These are phyloP conservation scores for Caerostris extrusa DNA, from an alignment of 1,140 invertebrate species.

Conservation along the genomic window DNA sequence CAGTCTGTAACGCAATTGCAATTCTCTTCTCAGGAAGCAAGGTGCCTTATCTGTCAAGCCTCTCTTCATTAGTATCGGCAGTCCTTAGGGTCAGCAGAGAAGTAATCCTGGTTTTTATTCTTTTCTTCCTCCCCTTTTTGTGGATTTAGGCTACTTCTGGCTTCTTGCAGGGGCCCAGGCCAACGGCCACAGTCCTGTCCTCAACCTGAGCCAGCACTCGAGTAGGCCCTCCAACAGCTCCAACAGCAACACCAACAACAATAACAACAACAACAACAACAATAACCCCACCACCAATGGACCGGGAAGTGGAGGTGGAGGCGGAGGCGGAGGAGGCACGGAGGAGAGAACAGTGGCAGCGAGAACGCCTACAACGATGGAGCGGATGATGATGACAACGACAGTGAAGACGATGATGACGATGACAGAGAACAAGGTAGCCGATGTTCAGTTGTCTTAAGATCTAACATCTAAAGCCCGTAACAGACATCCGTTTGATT, in stretches of 20 bases:
- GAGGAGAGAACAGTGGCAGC: slow-evolving; percentile 85
- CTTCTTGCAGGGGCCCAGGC: slow-evolving; percentile 87
- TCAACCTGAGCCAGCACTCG: slow-evolving; percentile 93
- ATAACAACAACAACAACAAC: slow-evolving; percentile 20
- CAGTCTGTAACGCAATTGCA: not conserved
- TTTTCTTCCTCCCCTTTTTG: slow-evolving; percentile 54
- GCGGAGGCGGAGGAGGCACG: slow-evolving; percentile 80
- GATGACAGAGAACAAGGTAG: slow-evolving; percentile 80
- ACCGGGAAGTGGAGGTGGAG: slow-evolving; percentile 78
- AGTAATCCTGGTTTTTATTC: slow-evolving; percentile 47
- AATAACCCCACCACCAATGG: slow-evolving; percentile 8
- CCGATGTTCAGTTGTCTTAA: not conserved
- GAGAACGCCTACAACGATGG: slow-evolving; percentile 81
- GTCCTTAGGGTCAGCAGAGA: slow-evolving; percentile 53
- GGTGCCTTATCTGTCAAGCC: not conserved
- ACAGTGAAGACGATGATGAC: slow-evolving; percentile 81
- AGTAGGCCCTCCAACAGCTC: slow-evolving; percentile 79
- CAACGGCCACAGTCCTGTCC: slow-evolving; percentile 93
- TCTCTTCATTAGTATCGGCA: slow-evolving; percentile 23
- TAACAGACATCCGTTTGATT: too few relatives aligned
- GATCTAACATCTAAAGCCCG: too few relatives aligned
- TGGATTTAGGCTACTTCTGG: slow-evolving; percentile 77
- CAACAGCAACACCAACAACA: slow-evolving; percentile 24
- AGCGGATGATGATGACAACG: slow-evolving; percentile 88
- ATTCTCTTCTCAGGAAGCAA: not conserved